Percentiles rank a stretch among this genome's conserved stretches.
phyloP scores from a whole-genome alignment of 2,888 invertebrate genomes.

The Aethes cnicana region DNA sequence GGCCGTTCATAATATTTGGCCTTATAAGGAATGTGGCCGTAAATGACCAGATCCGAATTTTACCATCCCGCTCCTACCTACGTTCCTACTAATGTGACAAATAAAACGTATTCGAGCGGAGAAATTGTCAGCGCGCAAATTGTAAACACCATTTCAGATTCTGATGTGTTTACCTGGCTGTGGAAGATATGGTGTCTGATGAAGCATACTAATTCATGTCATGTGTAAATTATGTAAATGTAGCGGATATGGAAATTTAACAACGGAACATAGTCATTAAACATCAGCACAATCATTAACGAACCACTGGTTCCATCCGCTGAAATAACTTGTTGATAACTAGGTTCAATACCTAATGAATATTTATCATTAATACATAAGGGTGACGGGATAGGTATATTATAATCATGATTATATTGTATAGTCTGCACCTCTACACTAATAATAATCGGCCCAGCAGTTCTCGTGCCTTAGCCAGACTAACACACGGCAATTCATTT shows the following conservation, averaged over 20 bases:
- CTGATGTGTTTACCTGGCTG: slow-evolving; percentile 16
- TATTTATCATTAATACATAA: no score
- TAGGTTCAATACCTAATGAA: neutral
- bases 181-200: slow-evolving; percentile 18
- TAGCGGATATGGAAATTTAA: slow-evolving; percentile 5
- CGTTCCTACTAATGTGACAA: slow-evolving; percentile 10
- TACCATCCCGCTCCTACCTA: neutral
- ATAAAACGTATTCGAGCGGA: slow-evolving; percentile 7
- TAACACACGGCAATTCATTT: no score
- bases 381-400: no score
- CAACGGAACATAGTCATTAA: slow-evolving; percentile 6
- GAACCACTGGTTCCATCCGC: neutral
- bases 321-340: no score
- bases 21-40: no score
- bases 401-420: no score
- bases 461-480: no score
- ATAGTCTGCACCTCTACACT: no score
- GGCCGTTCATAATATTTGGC: no score
- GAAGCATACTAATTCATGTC: slow-evolving; percentile 27
- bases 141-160: slow-evolving; percentile 24
- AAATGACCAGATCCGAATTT: no score
- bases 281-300: neutral
- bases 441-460: no score
- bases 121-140: slow-evolving; percentile 4
- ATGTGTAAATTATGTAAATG: slow-evolving; percentile 27